Conservation (phyloP, 1,140 invertebrate genomes). For the Camponotus floridanus region DNA sequence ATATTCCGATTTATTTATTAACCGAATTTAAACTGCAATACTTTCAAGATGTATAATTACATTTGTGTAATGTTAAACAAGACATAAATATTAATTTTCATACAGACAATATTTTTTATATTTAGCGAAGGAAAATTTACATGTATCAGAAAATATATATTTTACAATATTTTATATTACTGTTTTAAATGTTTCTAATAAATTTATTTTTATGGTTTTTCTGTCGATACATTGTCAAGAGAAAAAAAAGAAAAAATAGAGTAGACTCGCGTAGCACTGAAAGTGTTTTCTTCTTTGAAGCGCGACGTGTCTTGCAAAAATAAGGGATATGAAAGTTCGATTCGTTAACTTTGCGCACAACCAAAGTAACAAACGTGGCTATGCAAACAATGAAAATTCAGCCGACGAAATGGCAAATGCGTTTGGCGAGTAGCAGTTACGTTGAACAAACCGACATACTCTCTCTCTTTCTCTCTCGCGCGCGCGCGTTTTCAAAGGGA, state of each 20-base stretch:
- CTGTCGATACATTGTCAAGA: neutral
- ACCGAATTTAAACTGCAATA: no score
- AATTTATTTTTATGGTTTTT: neutral
- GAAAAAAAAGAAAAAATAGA: neutral
- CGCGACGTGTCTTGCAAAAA: constrained; percentile 37
- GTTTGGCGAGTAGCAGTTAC: constrained; percentile 10
- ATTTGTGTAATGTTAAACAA: no score
- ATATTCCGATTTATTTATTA: no score
- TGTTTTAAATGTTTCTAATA: neutral
- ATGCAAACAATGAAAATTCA: constrained; percentile 57
- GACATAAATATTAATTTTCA: no score
- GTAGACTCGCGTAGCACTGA: neutral
- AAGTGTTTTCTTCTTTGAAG: constrained; percentile 9
- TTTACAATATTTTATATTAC: neutral
- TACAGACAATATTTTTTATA: no score
- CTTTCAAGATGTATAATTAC: no score
- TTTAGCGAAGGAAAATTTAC: neutral
- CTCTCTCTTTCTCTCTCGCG: neutral
- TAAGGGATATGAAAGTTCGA: constrained; percentile 30
- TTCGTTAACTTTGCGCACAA: constrained; percentile 45
- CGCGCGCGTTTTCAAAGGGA: constrained; percentile 23
- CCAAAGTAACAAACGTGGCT: constrained; percentile 41
- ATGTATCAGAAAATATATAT: neutral
- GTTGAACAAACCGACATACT: constrained; percentile 34
- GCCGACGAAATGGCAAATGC: constrained; percentile 29